Conservation (phyloP, 2,113 vertebrate genomes). For the Labeo catla region DNA sequence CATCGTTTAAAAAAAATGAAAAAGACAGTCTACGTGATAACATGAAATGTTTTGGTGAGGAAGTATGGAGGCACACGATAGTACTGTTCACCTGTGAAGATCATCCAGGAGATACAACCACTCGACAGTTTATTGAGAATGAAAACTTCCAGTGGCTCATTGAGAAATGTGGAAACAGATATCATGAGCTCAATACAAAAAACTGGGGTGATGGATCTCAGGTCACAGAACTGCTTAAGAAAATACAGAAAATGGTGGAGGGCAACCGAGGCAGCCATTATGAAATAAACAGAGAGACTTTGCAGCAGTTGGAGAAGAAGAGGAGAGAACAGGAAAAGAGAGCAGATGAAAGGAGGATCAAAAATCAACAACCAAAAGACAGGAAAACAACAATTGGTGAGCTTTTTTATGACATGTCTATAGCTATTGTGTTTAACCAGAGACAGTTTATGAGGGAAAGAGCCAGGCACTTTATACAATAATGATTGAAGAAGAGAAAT, state of each 20-base stretch:
- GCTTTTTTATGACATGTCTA: background rate
- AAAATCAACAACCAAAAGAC: background rate
- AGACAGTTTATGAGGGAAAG: background rate
- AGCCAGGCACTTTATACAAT: background rate
- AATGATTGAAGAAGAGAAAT: too few species aligned
- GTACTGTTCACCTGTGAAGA: background rate
- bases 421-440: background rate
- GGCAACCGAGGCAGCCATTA: background rate
- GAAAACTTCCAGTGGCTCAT: background rate
- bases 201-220: constrained; percentile 1
- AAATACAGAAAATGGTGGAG: constrained; percentile 4
- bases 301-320: background rate
- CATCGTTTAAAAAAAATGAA: background rate
- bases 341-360: background rate
- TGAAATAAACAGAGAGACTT: background rate
- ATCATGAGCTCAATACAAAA: background rate
- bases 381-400: background rate
- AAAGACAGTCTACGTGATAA: background rate
- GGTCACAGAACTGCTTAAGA: constrained; percentile 11
- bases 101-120: background rate
- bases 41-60: background rate
- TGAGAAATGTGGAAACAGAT: background rate
- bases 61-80: background rate
- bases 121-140: background rate
- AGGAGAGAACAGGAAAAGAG: background rate